These are phyloP conservation scores for Carlito syrichta DNA, from an alignment of 2,113 vertebrate species.

Conservation along the genomic window DNA sequence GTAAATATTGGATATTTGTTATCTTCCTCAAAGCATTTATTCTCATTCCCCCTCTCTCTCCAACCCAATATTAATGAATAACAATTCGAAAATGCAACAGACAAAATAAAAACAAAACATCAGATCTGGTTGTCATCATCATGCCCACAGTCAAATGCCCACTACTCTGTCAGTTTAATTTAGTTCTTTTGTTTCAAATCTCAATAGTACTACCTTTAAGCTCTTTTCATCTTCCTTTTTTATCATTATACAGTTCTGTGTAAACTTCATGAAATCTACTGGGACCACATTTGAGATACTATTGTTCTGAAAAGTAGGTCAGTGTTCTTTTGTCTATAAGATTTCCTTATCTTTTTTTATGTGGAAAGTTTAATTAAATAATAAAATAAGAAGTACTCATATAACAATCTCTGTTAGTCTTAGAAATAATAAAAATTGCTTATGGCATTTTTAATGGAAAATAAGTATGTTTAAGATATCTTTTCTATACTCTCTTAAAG, in stretches of 20 bases:
- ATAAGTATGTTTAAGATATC: not conserved
- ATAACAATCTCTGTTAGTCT: not conserved
- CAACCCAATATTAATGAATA: not conserved
- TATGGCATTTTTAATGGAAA: not conserved
- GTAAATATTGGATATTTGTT: not conserved
- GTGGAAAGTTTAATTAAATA: not conserved
- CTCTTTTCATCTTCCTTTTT: not conserved
- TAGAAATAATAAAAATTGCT: conserved; percentile 19
- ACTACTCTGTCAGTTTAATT: conserved; percentile 13
- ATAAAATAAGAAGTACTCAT: conserved; percentile 6
- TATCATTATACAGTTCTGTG: not conserved
- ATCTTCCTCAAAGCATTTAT: not conserved
- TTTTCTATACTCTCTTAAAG: not conserved
- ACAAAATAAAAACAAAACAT: not conserved
- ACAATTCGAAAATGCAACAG: not conserved
- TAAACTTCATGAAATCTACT: conserved; percentile 35
- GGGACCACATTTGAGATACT: not conserved
- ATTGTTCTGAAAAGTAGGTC: conserved; percentile 47
- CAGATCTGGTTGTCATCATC: not conserved
- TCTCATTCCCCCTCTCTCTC: not conserved
- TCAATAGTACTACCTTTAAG: not conserved
- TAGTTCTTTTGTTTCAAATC: conserved; percentile 6
- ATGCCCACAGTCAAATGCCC: not conserved
- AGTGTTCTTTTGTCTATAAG: not conserved
- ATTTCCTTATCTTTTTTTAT: conserved; percentile 10